These are phyloP conservation scores for Acanthosepion esculentum DNA, from an alignment of 2,888 invertebrate genomes.

Conservation along the genomic window DNA sequence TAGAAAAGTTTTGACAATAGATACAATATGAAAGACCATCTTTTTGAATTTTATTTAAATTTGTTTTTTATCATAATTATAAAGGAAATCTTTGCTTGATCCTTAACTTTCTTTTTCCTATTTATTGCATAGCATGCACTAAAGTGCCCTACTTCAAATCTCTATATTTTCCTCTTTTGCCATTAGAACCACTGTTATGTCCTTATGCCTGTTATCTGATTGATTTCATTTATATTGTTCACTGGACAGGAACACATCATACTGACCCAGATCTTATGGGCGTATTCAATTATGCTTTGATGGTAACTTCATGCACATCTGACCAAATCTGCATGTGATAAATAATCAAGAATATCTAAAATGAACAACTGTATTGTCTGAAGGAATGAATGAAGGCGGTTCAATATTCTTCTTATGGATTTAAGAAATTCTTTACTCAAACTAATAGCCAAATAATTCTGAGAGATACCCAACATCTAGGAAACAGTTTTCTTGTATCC, in stretches of 20 bases:
- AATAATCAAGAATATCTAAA: background rate
- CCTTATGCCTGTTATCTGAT: background rate
- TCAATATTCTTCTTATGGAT: background rate
- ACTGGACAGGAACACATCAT: background rate
- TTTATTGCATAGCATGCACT: too few species aligned
- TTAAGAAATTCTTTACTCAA: background rate
- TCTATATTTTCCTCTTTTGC: too few species aligned
- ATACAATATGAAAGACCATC: too few species aligned
- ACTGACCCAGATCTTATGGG: background rate
- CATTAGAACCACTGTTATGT: background rate
- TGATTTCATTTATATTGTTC: background rate
- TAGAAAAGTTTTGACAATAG: too few species aligned
- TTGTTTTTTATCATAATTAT: too few species aligned
- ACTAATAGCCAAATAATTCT: background rate
- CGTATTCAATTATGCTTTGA: background rate
- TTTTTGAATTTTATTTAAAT: too few species aligned
- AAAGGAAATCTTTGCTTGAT: too few species aligned
- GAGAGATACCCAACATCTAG: too few species aligned
- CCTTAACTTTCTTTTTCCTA: too few species aligned
- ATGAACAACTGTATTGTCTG: background rate
- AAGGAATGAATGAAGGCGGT: background rate
- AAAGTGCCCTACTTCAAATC: too few species aligned
- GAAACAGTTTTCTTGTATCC: too few species aligned
- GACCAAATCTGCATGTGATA: background rate
- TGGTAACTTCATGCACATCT: background rate